Evolutionary conservation across 1,140 invertebrate genomes (phyloP).

Genomic region (Philopotamus ludificatus): DNA sequence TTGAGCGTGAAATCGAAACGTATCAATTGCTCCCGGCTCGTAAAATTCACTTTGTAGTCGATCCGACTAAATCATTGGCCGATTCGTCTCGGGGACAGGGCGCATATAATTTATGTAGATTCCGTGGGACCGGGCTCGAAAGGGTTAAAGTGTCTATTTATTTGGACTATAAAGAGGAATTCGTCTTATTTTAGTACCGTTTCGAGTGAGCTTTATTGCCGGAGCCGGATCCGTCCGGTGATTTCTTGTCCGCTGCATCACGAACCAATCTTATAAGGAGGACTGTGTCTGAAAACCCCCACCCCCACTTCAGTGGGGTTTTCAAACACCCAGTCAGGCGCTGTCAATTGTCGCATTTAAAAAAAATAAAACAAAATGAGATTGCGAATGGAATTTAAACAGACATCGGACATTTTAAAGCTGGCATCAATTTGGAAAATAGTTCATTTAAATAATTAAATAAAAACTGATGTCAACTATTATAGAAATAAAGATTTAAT

Average conservation of each 20-base stretch:
- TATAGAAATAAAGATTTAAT: no score
- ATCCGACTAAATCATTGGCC: constrained; percentile 5
- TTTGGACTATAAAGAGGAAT: constrained; percentile 16
- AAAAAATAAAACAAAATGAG: no score
- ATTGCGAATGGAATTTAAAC: no score
- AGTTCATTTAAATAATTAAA: no score
- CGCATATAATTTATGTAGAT: constrained; percentile 22
- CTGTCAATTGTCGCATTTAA: no score
- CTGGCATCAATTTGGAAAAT: no score
- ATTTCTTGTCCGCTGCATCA: neutral
- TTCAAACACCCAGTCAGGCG: no score
- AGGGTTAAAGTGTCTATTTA: constrained; percentile 23
- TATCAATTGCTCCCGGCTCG: neutral
- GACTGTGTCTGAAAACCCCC: no score
- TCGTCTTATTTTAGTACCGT: constrained; percentile 18
- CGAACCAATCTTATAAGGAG: no score
- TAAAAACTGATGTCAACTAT: no score
- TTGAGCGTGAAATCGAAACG: neutral
- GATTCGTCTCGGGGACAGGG: neutral
- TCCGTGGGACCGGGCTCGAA: constrained; percentile 3
- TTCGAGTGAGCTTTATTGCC: constrained; percentile 6
- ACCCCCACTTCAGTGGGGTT: no score
- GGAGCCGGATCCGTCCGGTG: neutral
- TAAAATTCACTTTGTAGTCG: constrained; percentile 17
- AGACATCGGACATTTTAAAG: no score